phyloP scores from a whole-genome alignment of 2,888 invertebrate species.

The Caprella mutica region DNA sequence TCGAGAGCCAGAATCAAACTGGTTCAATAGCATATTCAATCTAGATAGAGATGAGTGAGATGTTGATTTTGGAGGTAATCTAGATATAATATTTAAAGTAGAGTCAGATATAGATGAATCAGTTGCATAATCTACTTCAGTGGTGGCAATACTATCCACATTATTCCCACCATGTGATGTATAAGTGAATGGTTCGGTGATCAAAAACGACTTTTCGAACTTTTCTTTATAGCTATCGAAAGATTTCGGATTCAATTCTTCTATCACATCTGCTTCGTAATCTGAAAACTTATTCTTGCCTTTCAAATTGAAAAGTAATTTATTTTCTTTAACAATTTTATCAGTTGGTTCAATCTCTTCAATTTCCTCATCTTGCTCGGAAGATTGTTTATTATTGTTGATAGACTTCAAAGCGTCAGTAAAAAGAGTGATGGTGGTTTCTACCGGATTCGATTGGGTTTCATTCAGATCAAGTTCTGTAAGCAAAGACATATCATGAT shows the following conservation, averaged over 20 bases:
- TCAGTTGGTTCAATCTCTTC: background rate
- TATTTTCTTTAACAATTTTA: background rate
- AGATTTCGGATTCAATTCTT: background rate
- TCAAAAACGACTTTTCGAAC: no score
- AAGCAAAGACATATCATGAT: no score
- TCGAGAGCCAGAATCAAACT: background rate
- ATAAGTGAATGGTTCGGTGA: no score
- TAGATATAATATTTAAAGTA: background rate
- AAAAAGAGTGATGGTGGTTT: slow-evolving; percentile 7
- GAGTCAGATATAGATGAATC: background rate
- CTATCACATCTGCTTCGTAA: background rate
- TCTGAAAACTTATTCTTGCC: background rate
- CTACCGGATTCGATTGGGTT: no score
- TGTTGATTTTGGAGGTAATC: background rate
- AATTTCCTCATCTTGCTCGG: no score
- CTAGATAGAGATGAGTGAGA: slow-evolving; percentile 1
- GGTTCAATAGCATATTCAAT: background rate
- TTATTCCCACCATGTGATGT: no score
- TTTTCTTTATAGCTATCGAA: no score
- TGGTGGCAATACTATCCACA: no score
- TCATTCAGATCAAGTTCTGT: no score
- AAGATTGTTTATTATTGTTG: background rate
- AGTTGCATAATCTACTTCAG: no score
- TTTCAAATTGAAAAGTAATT: background rate
- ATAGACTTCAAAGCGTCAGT: background rate